Conservation (phyloP, 2,113 vertebrate genomes). For the human (Homo sapiens) region DNA sequence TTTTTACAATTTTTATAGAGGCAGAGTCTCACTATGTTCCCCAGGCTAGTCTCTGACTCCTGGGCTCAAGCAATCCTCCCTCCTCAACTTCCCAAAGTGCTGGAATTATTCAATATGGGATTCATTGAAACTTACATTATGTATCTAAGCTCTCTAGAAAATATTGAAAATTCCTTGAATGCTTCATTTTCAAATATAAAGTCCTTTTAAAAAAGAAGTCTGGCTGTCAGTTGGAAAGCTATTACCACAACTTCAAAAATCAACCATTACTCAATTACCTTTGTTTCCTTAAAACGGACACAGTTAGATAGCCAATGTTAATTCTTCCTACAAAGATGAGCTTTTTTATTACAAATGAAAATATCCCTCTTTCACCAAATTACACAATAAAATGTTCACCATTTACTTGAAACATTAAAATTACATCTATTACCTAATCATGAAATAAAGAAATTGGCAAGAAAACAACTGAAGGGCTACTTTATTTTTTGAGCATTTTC, state of each 20-base stretch:
- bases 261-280: not conserved
- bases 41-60: no score
- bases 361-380: not conserved
- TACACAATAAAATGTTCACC: not conserved
- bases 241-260: not conserved
- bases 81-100: no score
- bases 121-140: not conserved
- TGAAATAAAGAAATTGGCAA: constrained; percentile 23
- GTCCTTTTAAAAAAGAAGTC: not conserved
- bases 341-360: constrained; percentile 25
- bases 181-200: not conserved
- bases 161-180: not conserved
- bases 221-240: not conserved
- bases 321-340: not conserved
- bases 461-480: not conserved
- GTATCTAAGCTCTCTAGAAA: not conserved
- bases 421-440: not conserved
- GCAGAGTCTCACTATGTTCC: no score
- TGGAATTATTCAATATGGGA: not conserved
- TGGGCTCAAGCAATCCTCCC: no score
- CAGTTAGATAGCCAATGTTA: not conserved
- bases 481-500: constrained; percentile 2
- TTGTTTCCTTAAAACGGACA: not conserved
- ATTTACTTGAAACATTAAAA: constrained; percentile 6
- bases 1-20: no score